Evolutionary conservation across 2,888 invertebrate genomes (phyloP).

Genomic region (Theretra japonica): DNA sequence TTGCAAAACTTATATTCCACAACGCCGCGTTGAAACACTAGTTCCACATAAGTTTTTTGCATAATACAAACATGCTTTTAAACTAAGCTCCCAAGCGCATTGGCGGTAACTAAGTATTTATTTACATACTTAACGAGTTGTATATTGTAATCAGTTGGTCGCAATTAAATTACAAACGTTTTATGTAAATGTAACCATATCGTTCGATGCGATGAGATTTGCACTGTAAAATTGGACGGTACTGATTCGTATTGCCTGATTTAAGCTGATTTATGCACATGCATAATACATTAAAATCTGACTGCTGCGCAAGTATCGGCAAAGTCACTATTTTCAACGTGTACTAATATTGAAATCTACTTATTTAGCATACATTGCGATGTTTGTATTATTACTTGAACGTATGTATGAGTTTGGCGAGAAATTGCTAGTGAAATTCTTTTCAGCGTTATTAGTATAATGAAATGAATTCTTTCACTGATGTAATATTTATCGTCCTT

Average conservation of each 20-base stretch:
- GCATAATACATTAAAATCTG: slow-evolving; percentile 23
- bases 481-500: neutral
- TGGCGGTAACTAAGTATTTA: slow-evolving; percentile 1
- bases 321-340: slow-evolving; percentile 10
- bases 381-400: neutral
- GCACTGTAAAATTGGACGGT: slow-evolving; percentile 22
- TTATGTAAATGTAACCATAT: slow-evolving; percentile 24
- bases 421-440: neutral
- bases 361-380: neutral
- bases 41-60: neutral
- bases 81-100: neutral
- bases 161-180: slow-evolving; percentile 18
- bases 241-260: slow-evolving; percentile 22
- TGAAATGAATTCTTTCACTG: neutral
- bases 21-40: too few relatives aligned
- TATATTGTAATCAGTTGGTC: slow-evolving; percentile 12
- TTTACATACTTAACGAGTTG: slow-evolving; percentile 4
- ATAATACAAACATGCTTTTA: neutral
- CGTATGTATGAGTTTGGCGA: neutral
- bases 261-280: slow-evolving; percentile 26
- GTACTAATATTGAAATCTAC: neutral
- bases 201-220: neutral
- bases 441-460: neutral
- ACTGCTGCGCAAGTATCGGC: neutral
- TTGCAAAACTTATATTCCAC: too few relatives aligned